phyloP scores from a whole-genome alignment of 2,888 invertebrate species.

The Archips xylosteana region DNA sequence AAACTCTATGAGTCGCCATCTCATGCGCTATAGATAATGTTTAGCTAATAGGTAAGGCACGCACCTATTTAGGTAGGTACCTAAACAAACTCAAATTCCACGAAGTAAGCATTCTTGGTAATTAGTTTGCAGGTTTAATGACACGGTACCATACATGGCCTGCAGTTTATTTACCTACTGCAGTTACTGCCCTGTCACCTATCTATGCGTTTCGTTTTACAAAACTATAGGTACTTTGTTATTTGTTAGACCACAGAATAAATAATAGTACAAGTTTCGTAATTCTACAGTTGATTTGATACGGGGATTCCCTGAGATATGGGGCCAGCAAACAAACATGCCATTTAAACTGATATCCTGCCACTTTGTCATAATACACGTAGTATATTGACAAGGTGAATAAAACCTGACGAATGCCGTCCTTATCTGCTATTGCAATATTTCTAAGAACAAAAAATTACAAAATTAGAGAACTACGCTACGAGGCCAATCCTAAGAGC shows the following conservation, averaged over 20 bases:
- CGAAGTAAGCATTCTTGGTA: slow-evolving; percentile 32
- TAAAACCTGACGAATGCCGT: background rate
- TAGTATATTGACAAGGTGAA: background rate
- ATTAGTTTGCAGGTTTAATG: slow-evolving; percentile 24
- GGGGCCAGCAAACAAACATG: slow-evolving; percentile 2
- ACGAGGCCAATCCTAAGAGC: too few species aligned
- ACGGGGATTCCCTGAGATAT: slow-evolving; percentile 22
- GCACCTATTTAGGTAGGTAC: background rate
- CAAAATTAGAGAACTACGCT: too few species aligned
- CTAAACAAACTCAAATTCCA: slow-evolving; percentile 28
- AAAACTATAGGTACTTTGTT: background rate
- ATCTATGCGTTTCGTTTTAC: slow-evolving; percentile 12
- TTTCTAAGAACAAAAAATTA: background rate
- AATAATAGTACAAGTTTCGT: too few species aligned
- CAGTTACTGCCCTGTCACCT: background rate
- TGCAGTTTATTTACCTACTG: slow-evolving; percentile 21
- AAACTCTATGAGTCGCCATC: background rate
- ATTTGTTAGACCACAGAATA: too few species aligned
- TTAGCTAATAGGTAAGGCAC: background rate
- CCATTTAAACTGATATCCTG: background rate
- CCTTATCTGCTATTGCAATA: background rate
- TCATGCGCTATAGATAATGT: background rate
- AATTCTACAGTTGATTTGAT: background rate
- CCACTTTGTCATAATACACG: background rate
- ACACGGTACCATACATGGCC: slow-evolving; percentile 23